Percentiles rank a stretch among this genome's conserved stretches.
phyloP scores from a whole-genome alignment of 2,888 invertebrate genomes.

The Cyclophora albipunctata region DNA sequence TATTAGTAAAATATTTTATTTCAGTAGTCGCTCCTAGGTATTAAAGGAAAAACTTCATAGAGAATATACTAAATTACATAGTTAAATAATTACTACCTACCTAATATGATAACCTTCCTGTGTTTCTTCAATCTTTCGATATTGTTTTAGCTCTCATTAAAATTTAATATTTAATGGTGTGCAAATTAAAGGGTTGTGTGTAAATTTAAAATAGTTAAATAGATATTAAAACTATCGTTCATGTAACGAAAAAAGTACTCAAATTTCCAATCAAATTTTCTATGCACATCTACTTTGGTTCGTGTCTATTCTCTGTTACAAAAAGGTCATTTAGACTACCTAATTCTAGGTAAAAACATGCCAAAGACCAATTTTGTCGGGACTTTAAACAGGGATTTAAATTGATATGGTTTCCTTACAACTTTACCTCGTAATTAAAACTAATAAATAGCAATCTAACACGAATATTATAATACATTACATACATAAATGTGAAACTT shows the following conservation, averaged over 20 bases:
- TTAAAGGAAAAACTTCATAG: conserved; percentile 45
- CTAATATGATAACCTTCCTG: conserved; percentile 27
- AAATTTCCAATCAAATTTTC: conserved; percentile 35
- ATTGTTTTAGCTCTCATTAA: conserved; percentile 48
- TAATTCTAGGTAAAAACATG: conserved; percentile 28
- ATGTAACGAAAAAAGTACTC: conserved; percentile 39
- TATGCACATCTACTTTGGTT: conserved; percentile 38
- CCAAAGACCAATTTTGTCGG: conserved; percentile 72
- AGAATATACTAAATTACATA: conserved; percentile 23
- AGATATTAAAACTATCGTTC: conserved; percentile 54
- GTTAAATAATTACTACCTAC: conserved; percentile 1
- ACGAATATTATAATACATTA: conserved; percentile 26
- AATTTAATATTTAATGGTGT: conserved; percentile 57
- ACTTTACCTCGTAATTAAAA: conserved; percentile 38
- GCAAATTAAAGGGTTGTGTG: conserved; percentile 76
- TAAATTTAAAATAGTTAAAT: conserved; percentile 73
- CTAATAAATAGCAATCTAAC: conserved; percentile 45
- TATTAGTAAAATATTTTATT: conserved; percentile 65
- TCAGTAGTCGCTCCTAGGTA: conserved; percentile 64
- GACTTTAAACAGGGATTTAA: conserved; percentile 66
- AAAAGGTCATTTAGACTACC: no score
- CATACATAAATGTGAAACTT: conserved; percentile 36
- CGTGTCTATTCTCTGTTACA: no score
- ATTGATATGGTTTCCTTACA: conserved; percentile 53
- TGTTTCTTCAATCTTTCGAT: conserved; percentile 34